Evolutionary conservation across 2,113 vertebrate genomes (phyloP), one percentile per base, ranked within the genome.

Genomic region (Caranx ignobilis): DNA sequence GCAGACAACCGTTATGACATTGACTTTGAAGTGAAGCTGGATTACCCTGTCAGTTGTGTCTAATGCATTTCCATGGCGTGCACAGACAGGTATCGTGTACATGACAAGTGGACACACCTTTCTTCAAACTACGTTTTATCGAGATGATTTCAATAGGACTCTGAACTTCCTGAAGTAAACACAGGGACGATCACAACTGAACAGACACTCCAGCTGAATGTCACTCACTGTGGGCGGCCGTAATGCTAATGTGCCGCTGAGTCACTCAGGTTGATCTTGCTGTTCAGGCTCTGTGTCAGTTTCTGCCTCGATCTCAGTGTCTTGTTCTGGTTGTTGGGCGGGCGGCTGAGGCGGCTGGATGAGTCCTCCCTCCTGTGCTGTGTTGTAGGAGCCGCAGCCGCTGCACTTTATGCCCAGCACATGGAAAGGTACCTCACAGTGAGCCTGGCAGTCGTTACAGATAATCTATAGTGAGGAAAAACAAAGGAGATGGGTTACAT

Each of bases 371-470:
- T 97, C 95, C 79, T 97, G 97, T 1, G 96, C 94, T 0, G 98
- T 99, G 88, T 99, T 99, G 82, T 99, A 99, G 0, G 97, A 99
- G 1, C 96, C 96, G 72, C 98, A 99, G 74, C 77, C 80, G 19
- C 88, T 93, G 92, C 98, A 99, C 87, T 99, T 99, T 96, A 99
- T 96, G 72, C 97, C 98, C 87, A 99, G 78, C 19, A 99, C 96
- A 50, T 99, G 98, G 88, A 98, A 99, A 57, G 95, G 94, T 65
- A 96, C 97, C 0, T 89, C 96, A 75, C 96, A 97, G 67, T 95
- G 96, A 60, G 94, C 66, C 52, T 94, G 96, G 90, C 98, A 99
- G 93, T 99, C 97, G 4, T 98, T 97, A 90, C 98, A 99, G 11
- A 99, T 95, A 87, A 99, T 96, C 97, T 99, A 60, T 5, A 61